These are phyloP conservation scores for Pentamera pediparva DNA, from an alignment of 53 echinoderm and acorn worm species.

Conservation along the genomic window DNA sequence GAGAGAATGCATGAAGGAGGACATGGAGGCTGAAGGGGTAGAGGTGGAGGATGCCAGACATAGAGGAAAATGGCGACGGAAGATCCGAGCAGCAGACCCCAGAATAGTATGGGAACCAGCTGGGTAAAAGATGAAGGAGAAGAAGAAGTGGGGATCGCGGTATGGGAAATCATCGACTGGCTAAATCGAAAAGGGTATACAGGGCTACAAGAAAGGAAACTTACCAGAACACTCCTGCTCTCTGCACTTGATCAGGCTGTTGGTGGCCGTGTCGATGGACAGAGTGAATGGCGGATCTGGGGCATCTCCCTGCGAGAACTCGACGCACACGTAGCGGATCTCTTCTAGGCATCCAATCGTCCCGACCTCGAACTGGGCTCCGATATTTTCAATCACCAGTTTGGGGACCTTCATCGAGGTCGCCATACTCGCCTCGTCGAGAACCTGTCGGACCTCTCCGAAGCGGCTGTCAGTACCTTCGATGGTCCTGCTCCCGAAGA, in stretches of 20 bases:
- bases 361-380: slow-evolving; percentile 1
- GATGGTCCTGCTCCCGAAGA: slow-evolving; percentile 4
- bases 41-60: too few relatives aligned
- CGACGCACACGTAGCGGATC: slow-evolving; percentile 14
- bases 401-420: background rate
- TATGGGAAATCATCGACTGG: too few relatives aligned
- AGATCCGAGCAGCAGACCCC: too few relatives aligned
- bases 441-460: background rate
- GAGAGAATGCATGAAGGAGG: too few relatives aligned
- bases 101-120: too few relatives aligned
- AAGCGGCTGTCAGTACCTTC: background rate
- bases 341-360: slow-evolving; percentile 20
- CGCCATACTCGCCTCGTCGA: background rate
- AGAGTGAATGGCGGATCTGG: slow-evolving; percentile 24
- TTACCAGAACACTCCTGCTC: slow-evolving; percentile 19
- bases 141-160: too few relatives aligned
- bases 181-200: too few relatives aligned
- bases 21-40: too few relatives aligned
- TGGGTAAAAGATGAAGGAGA: too few relatives aligned
- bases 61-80: too few relatives aligned
- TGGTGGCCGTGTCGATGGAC: background rate
- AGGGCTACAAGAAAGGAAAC: slow-evolving; percentile 6
- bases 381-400: background rate
- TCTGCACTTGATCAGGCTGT: background rate
- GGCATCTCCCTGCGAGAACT: slow-evolving; percentile 7